These are phyloP conservation scores for Procambarus virginalis DNA, from an alignment of 1,140 invertebrate species.

Conservation along the genomic window DNA sequence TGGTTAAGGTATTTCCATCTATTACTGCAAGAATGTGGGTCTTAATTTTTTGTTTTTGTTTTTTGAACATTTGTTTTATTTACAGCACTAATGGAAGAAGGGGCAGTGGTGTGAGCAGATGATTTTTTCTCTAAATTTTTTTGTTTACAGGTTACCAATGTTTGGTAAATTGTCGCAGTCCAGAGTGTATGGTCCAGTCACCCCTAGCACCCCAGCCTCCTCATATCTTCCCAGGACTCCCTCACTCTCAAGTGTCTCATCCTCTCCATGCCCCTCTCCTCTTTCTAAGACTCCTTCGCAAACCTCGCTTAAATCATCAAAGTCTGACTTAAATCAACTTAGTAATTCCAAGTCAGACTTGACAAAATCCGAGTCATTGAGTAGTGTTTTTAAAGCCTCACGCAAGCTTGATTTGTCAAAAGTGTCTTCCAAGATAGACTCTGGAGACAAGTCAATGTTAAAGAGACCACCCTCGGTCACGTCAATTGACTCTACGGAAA, in stretches of 20 bases:
- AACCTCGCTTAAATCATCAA: constrained; percentile 50
- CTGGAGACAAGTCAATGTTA: constrained; percentile 56
- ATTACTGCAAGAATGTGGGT: background rate
- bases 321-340: constrained; percentile 22
- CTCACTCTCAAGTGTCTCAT: constrained; percentile 59
- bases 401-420: constrained; percentile 49
- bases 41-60: background rate
- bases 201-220: constrained; percentile 6
- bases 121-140: constrained; percentile 8
- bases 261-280: constrained; percentile 16
- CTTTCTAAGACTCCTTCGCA: constrained; percentile 54
- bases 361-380: constrained; percentile 42
- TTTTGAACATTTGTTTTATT: constrained; percentile 7
- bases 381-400: constrained; percentile 45
- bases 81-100: background rate
- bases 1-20: constrained; percentile 19
- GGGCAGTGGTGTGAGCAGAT: background rate
- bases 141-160: constrained; percentile 59
- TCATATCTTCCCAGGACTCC: constrained; percentile 46
- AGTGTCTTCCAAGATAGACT: constrained; percentile 53
- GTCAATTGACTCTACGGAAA: constrained; percentile 45
- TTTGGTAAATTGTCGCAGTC: constrained; percentile 57
- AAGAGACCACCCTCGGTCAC: constrained; percentile 53
- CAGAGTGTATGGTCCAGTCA: constrained; percentile 15
- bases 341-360: constrained; percentile 36